Conservation (phyloP, 1,140 invertebrate genomes). For the Patella vulgata region DNA sequence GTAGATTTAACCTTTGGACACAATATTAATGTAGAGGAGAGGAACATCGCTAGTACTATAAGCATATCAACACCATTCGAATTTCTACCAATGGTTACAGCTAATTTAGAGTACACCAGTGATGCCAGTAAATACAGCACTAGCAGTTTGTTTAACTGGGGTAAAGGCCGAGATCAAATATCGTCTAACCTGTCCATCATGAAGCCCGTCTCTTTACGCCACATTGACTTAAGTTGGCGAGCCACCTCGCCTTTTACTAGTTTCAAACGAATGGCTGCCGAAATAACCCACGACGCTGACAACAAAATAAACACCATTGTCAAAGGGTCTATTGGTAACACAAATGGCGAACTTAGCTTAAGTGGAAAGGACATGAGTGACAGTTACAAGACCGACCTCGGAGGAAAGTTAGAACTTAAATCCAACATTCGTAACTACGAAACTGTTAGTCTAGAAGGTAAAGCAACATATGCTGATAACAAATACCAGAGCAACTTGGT, state of each 20-base stretch:
- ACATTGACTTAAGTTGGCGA: constrained; percentile 7
- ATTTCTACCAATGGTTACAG: constrained; percentile 16
- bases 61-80: constrained; percentile 49
- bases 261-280: not conserved
- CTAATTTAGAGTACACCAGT: constrained; percentile 11
- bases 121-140: constrained; percentile 12
- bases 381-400: not conserved
- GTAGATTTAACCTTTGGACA: constrained; percentile 24
- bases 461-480: not conserved
- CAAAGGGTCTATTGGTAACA: constrained; percentile 6
- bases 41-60: constrained; percentile 20
- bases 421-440: constrained; percentile 3
- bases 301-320: constrained; percentile 3
- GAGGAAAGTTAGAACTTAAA: not conserved
- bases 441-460: not conserved
- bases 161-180: constrained; percentile 10
- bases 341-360: not conserved
- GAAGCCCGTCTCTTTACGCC: constrained; percentile 21
- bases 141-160: constrained; percentile 7
- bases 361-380: not conserved
- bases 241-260: constrained; percentile 14
- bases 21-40: constrained; percentile 3
- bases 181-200: constrained; percentile 9
- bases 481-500: not conserved
- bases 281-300: not conserved